Evolutionary conservation across 2,888 invertebrate species (phyloP), one percentile per base, ranked within the genome.

Genomic region (Dryobota labecula): DNA sequence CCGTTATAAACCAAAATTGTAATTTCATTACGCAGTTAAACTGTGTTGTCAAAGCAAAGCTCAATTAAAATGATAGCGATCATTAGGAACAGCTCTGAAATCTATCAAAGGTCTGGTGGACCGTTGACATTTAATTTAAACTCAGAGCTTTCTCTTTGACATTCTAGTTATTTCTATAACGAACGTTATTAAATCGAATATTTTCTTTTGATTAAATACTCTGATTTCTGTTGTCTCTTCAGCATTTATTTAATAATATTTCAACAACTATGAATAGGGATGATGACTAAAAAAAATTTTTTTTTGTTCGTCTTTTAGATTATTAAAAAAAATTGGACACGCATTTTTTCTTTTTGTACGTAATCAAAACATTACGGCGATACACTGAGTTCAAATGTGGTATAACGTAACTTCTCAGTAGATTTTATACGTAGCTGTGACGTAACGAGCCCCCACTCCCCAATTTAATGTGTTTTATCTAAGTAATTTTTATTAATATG

Each of bases 61-160:
- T 73, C 79, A 82, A 82, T 79, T 82, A 74, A 76, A 71, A 60
- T 66, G 68, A 82, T 80, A 73, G 66, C 66, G 61, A 82, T 83
- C 73, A 77, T 82, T 77, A 83, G 38, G 70, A 60, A 51, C 51
- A 30, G 33, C 70, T 69, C 64, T 80, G 73, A 76, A 80, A 76
- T 76, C 72, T 74, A 78, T 80, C 75, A 67, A 72, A 70, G 83
- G 80, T 80, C 73, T 70, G 45, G 27, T 68, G 58, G 53, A 72
- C 70, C 69, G 60, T 70, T 49, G 63, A 68, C 67, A 58, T 79
- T 81, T 76, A 75, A 84, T 79, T 84, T 72, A 53, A 84, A 77
- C 73, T 69, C 63, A 13, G 54, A 70, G 63, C n/a, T 60, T 70
- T 68, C 82, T 77, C 76, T 74, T 82, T 84, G 77, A 75, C 57